These are phyloP conservation scores for Celastrina argiolus DNA, from an alignment of 2,888 invertebrate species.

Conservation along the genomic window DNA sequence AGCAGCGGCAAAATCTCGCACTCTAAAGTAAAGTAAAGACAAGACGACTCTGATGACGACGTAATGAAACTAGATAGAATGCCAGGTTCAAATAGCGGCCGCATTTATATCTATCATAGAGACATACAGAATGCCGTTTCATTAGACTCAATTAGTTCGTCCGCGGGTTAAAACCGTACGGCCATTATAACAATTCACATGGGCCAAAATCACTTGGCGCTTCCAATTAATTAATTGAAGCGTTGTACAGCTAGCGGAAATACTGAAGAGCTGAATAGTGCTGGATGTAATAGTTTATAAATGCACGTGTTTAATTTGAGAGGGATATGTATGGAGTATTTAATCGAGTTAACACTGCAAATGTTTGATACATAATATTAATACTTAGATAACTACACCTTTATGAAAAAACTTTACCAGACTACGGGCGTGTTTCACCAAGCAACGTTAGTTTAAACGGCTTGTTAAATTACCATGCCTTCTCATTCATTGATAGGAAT, in stretches of 20 bases:
- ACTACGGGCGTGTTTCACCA: too few species aligned
- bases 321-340: not conserved
- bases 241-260: not conserved
- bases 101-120: conserved; percentile 20
- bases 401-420: too few species aligned
- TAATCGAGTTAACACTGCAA: not conserved
- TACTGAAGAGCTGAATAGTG: not conserved
- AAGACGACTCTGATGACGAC: too few species aligned
- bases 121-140: conserved; percentile 30
- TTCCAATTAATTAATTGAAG: conserved; percentile 9
- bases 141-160: conserved; percentile 31
- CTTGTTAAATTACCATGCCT: too few species aligned
- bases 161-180: conserved; percentile 22
- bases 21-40: too few species aligned
- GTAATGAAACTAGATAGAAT: not conserved
- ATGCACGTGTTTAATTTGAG: not conserved
- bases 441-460: too few species aligned
- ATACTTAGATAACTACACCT: too few species aligned
- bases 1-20: too few species aligned
- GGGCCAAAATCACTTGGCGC: conserved; percentile 19
- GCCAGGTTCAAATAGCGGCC: not conserved
- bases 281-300: not conserved
- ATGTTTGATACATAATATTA: too few species aligned
- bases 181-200: conserved; percentile 30
- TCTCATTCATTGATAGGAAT: too few species aligned